Conservation (phyloP, 2,888 invertebrate genomes). For the Koerneria pararmatus region DNA sequence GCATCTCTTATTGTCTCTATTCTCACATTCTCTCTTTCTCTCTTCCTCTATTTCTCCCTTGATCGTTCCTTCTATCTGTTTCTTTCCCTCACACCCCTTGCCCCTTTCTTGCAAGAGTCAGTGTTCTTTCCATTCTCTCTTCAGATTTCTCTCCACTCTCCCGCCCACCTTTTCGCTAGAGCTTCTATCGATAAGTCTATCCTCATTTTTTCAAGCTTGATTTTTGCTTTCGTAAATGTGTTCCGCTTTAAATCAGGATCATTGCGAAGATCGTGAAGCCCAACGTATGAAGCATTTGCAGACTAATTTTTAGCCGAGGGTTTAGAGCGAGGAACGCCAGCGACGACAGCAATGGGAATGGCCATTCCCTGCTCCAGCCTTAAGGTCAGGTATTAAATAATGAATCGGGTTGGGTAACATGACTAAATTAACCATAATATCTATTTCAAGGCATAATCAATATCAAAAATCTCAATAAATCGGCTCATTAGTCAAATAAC, state of each 20-base stretch:
- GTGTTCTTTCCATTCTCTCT: background rate
- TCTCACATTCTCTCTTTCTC: background rate
- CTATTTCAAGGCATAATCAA: background rate
- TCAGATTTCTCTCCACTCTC: background rate
- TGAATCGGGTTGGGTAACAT: too few species aligned
- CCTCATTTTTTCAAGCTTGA: too few species aligned
- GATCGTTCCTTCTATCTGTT: background rate
- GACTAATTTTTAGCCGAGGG: too few species aligned
- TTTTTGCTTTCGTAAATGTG: too few species aligned
- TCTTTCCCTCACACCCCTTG: background rate
- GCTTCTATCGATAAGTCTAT: background rate
- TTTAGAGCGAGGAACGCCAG: too few species aligned
- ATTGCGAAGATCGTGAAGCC: too few species aligned
- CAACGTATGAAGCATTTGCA: too few species aligned
- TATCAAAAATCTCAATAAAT: background rate
- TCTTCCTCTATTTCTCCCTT: background rate
- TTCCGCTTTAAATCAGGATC: too few species aligned
- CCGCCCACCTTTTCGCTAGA: background rate
- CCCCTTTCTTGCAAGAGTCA: background rate
- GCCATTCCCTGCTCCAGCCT: conserved; percentile 23
- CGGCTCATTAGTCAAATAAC: background rate
- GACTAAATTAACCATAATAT: too few species aligned
- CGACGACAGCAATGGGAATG: too few species aligned
- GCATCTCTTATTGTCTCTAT: background rate
- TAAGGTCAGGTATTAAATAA: conserved; percentile 5